Evolutionary conservation across 2,797 vertebrate genomes (phyloP).

Genomic region (Eulemur albifrons): DNA sequence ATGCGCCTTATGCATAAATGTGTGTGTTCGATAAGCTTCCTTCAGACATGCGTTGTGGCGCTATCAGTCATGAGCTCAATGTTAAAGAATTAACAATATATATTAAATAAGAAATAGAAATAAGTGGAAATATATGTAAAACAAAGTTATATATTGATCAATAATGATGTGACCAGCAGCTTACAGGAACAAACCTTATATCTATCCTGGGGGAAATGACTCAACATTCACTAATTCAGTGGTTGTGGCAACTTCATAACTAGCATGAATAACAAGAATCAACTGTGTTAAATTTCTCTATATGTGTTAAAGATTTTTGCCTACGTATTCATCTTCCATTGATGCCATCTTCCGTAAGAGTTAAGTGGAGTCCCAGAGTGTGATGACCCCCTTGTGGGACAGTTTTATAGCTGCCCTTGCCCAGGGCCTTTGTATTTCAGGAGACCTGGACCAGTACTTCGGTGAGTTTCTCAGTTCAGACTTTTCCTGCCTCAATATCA

Average conservation of each 20-base stretch:
- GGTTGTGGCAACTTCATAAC: background rate
- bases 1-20: background rate
- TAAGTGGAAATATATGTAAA: background rate
- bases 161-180: background rate
- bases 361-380: background rate
- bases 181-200: background rate
- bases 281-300: background rate
- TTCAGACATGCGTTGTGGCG: background rate
- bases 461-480: background rate
- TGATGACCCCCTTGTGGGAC: background rate
- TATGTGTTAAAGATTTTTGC: background rate
- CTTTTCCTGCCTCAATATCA: background rate
- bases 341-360: background rate
- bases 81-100: background rate
- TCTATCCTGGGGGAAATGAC: background rate
- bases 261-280: background rate
- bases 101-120: background rate
- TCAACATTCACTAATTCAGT: background rate
- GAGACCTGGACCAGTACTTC: background rate
- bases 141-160: background rate
- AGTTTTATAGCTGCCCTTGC: background rate
- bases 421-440: background rate
- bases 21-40: background rate
- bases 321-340: background rate
- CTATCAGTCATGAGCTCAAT: background rate